Conservation (phyloP, 2,113 vertebrate species). For the Strigops habroptila region DNA sequence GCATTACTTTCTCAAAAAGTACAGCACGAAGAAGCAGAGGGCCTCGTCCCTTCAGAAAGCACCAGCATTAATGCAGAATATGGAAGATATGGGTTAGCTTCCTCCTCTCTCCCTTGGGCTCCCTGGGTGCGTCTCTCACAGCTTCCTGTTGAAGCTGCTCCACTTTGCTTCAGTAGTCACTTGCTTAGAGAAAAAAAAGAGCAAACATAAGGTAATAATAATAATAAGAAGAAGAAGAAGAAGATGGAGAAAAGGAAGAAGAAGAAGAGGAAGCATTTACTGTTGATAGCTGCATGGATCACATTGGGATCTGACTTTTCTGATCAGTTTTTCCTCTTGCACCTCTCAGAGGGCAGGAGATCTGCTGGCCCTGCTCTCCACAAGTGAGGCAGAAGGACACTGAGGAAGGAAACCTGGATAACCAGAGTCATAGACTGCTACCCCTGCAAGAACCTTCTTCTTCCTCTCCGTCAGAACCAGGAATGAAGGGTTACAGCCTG, state of each 20-base stretch:
- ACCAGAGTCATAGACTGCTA: rapidly evolving
- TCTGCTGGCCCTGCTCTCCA: neutral
- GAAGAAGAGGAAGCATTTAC: neutral
- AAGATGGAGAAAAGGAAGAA: neutral
- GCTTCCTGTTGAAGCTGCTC: neutral
- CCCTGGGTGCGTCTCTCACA: neutral
- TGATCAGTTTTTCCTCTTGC: neutral
- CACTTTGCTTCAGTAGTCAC: neutral
- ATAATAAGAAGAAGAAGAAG: neutral
- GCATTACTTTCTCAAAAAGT: neutral
- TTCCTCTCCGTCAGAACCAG: neutral
- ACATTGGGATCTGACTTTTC: neutral
- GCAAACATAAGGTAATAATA: neutral
- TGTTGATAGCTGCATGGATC: neutral
- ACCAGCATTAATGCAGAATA: neutral
- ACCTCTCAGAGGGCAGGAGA: neutral
- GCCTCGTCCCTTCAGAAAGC: neutral
- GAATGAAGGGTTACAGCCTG: neutral
- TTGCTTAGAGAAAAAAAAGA: neutral
- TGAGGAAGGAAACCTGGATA: neutral
- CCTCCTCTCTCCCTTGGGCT: neutral
- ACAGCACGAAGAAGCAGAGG: neutral
- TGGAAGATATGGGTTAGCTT: neutral
- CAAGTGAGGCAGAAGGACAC: neutral
- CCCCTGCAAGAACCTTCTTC: neutral